Percentiles rank a stretch among this genome's conserved stretches.
phyloP scores from a whole-genome alignment of 2,888 invertebrate species.

The Notocelia uddmanniana region DNA sequence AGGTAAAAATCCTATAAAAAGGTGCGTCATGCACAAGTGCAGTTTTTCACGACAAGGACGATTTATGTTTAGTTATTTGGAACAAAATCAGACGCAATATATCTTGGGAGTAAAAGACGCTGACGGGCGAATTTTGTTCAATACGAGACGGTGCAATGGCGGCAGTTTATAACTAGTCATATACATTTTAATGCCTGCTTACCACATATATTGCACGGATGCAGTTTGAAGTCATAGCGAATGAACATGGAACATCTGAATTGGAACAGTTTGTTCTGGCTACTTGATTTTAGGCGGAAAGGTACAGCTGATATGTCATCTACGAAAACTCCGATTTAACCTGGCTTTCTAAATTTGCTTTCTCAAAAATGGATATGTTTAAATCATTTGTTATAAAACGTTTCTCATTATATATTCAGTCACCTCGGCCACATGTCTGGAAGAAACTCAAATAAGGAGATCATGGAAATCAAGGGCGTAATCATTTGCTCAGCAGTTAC shows the following conservation, averaged over 20 bases:
- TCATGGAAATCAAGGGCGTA: too few relatives aligned
- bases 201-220: constrained; percentile 33
- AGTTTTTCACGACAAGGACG: neutral
- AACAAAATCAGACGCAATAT: constrained; percentile 18
- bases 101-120: constrained; percentile 1
- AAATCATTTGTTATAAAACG: too few relatives aligned
- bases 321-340: too few relatives aligned
- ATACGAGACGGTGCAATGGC: constrained; percentile 22
- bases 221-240: neutral
- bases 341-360: too few relatives aligned
- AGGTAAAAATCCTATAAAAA: too few relatives aligned
- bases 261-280: neutral
- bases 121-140: constrained; percentile 14
- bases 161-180: constrained; percentile 32
- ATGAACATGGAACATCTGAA: constrained; percentile 8
- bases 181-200: constrained; percentile 42
- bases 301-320: too few relatives aligned
- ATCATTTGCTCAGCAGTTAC: too few relatives aligned
- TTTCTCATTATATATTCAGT: too few relatives aligned
- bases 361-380: too few relatives aligned
- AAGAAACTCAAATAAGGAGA: too few relatives aligned
- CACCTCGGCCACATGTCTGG: too few relatives aligned
- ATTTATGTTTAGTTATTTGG: constrained; percentile 23
- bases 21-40: too few relatives aligned
- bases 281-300: neutral